Base-by-base conservation (phyloP, 2,888 invertebrate genomes). In the Nipponacmea schrenckii region DNA sequence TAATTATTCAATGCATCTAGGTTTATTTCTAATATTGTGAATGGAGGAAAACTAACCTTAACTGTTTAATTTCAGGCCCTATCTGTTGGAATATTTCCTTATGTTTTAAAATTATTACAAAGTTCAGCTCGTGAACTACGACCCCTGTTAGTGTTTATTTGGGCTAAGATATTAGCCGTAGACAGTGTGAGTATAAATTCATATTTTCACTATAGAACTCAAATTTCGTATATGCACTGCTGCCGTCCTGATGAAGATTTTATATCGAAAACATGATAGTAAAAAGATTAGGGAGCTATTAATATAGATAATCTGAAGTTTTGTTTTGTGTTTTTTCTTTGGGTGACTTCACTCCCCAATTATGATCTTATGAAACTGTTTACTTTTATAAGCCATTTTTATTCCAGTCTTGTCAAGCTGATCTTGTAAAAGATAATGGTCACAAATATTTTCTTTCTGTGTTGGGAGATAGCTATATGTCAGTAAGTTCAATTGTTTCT, bases 21-120 rank as follows among this genome's bases (percentile, higher is more conserved):
- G 5, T 31, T 31, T 5, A 31, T 31, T 31, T 31, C 31, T 31
- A 5, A 31, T 31, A 31, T 31, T 31, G 31, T 31, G 31, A 31
- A 31, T 31, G 31, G 5, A 5, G 2, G 31, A 31, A 31, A 31
- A 31, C 5, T 3, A 31, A 31, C 31, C 2, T 31, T 31, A 5
- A 31, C 5, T 31, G 5, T 31, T 31, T 31, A 2, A 8, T 80
- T 83, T 31, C 85, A 91, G 88, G 97, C 98, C 69, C 92, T 99
- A 31, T 95, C 95, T 70, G 99, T 99, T 64, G 98, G 99, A 81
- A 98, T 99, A 87, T 99, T 98, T 90, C 99, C 99, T 0, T 99
- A 99, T 90, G 97, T 99, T 83, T 92, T 99, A 70, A 98, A 98
- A 90, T 90, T 99, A 81, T 91, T 99, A 82, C 98, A 99, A 90